Evolutionary conservation across 1,140 invertebrate species (phyloP).

Genomic region (Trichonephila clavata): DNA sequence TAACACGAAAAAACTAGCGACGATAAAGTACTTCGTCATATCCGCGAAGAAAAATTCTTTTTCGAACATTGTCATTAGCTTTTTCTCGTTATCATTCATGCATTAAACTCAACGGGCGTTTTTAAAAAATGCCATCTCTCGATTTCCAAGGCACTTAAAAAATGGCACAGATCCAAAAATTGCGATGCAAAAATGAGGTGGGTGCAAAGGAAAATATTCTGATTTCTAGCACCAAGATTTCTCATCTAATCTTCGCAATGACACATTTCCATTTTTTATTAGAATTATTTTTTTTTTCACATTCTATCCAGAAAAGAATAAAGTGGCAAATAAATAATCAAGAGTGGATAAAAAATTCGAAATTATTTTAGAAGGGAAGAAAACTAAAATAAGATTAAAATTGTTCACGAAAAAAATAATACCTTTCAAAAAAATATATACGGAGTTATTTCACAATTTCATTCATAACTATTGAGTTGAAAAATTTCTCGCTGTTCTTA

Average conservation of each 20-base stretch:
- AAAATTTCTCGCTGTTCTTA: background rate
- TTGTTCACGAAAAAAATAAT: background rate
- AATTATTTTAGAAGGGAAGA: background rate
- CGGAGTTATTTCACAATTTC: background rate
- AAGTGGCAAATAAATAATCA: background rate
- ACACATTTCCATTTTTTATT: background rate
- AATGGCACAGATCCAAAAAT: slow-evolving; percentile 24
- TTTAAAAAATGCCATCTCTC: background rate
- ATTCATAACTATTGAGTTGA: background rate
- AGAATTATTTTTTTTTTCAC: background rate
- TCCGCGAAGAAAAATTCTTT: background rate
- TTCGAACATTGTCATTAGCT: slow-evolving; percentile 25
- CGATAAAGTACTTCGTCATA: background rate
- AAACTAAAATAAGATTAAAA: background rate
- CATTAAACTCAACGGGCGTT: slow-evolving; percentile 29
- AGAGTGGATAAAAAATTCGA: background rate
- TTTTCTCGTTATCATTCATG: slow-evolving; percentile 34
- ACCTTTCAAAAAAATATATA: background rate
- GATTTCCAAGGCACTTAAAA: background rate
- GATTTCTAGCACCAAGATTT: background rate
- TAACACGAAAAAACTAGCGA: background rate
- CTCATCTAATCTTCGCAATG: background rate
- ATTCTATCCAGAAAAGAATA: background rate
- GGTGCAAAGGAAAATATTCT: background rate
- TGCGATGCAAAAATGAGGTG: background rate